Conservation (phyloP, 2,113 vertebrate genomes). For the Tympanuchus pallidicinctus region DNA sequence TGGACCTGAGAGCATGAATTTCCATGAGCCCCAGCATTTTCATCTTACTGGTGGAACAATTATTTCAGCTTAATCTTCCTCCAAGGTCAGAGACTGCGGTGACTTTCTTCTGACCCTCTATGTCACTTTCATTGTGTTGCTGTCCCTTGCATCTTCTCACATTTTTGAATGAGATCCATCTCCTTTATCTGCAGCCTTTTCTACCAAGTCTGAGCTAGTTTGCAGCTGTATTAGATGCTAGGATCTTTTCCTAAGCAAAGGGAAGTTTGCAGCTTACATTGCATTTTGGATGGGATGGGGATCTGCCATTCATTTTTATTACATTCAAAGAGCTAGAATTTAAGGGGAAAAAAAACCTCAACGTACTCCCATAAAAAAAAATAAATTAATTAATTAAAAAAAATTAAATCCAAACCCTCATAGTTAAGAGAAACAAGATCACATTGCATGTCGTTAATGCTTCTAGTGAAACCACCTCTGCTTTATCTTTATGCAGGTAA, state of each 20-base stretch:
- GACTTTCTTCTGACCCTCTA: neutral
- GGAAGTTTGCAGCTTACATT: rapidly evolving
- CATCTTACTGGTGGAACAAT: neutral
- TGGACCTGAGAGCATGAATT: too few relatives aligned
- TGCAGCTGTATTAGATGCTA: rapidly evolving
- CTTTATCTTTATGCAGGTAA: neutral
- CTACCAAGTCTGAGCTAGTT: neutral
- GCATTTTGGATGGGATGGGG: neutral
- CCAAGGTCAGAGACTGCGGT: neutral
- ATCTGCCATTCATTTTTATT: neutral
- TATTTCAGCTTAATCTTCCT: neutral
- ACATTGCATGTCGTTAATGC: rapidly evolving
- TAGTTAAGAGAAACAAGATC: neutral
- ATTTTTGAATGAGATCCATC: neutral
- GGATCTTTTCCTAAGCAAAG: neutral
- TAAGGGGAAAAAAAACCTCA: neutral
- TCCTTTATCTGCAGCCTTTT: neutral
- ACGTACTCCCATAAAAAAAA: neutral
- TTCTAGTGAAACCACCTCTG: neutral
- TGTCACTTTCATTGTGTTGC: neutral
- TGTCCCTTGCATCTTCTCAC: neutral
- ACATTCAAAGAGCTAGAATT: neutral
- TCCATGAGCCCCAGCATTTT: neutral
- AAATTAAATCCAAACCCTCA: neutral
- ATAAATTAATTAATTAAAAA: neutral